Evolutionary conservation across 2,797 vertebrate species (phyloP), one percentile per base, ranked within the genome.

Genomic region (Alectoris magna): DNA sequence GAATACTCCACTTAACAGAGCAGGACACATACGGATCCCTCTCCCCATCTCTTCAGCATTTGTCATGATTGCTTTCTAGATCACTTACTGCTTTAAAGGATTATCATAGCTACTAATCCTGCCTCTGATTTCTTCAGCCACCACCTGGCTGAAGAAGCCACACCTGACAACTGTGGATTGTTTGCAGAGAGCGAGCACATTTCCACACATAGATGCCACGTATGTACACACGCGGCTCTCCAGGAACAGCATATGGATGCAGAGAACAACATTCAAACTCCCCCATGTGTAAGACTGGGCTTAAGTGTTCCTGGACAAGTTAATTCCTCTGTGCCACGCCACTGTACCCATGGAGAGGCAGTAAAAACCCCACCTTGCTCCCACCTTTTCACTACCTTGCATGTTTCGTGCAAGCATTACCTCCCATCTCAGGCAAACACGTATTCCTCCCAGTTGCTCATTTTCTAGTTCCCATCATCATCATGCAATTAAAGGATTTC

Each of bases 51-150:
- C 79, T 36, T 29, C 81, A 76, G 21, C 9, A 6, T 75, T 94
- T 93, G 69, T 86, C 24, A 56, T 93, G 88, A 75, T 72, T 79
- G 17, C 23, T 88, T 88, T 48, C 31, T 51, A 60, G 67, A 70
- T 71, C 49, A 55, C 71, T 78, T 84, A 84, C 87, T 88, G 36
- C 59, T 90, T 86, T 76, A 73, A 93, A 82, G 68, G 31, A 73
- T 90, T 86, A 86, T 76, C 51, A 14, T 46, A 64, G 59, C 12
- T 75, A 66, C 21, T 73, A 76, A 93, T 79, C 81, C 56, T 77
- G 89, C 1, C 63, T 70, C 7, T 1, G 62, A 17, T 16, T 92
- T 74, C 39, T 67, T 90, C 79, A 70, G 59, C 86, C 36, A 49
- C 53, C 76, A 46, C 90, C 84, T 87, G 71, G 34, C 34, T 34